Percentiles rank a stretch among this genome's conserved stretches.
phyloP scores from a whole-genome alignment of 2,888 invertebrate genomes.

The Acrobasis consociella region DNA sequence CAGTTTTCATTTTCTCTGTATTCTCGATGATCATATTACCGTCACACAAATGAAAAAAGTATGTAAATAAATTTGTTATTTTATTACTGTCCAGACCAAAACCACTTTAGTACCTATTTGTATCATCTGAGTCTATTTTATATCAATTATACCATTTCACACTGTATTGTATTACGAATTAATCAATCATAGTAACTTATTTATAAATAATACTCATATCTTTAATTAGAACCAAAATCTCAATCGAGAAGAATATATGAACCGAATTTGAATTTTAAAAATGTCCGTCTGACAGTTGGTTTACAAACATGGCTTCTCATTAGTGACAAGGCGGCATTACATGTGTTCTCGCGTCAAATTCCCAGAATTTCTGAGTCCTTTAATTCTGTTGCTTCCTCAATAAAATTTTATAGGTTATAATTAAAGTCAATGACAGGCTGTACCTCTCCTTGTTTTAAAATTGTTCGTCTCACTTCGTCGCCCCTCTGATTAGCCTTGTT shows the following conservation, averaged over 20 bases:
- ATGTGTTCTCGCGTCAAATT: slow-evolving; percentile 43
- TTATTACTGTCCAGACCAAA: too few relatives aligned
- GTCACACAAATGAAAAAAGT: too few relatives aligned
- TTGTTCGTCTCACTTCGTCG: slow-evolving; percentile 20
- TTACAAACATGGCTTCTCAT: slow-evolving; percentile 30
- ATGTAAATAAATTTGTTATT: too few relatives aligned
- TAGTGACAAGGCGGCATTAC: slow-evolving; percentile 31
- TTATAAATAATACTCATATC: too few relatives aligned
- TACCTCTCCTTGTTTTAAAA: slow-evolving; percentile 34
- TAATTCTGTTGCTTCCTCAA: slow-evolving; percentile 71
- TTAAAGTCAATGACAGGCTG: slow-evolving; percentile 57
- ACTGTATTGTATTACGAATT: too few relatives aligned
- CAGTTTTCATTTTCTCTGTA: too few relatives aligned
- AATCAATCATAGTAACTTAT: too few relatives aligned
- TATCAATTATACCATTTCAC: too few relatives aligned
- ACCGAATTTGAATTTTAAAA: slow-evolving; percentile 7
- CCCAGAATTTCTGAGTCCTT: slow-evolving; percentile 44
- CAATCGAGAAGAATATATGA: not conserved
- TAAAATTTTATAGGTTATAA: slow-evolving; percentile 73
- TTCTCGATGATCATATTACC: too few relatives aligned
- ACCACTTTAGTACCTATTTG: too few relatives aligned
- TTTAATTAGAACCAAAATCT: too few relatives aligned
- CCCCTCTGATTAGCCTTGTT: not conserved
- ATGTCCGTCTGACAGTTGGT: slow-evolving; percentile 21
- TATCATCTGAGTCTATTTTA: too few relatives aligned